Evolutionary conservation across 2,888 invertebrate genomes (phyloP), one percentile per base, ranked within the genome.

Genomic region (Villa cingulata): DNA sequence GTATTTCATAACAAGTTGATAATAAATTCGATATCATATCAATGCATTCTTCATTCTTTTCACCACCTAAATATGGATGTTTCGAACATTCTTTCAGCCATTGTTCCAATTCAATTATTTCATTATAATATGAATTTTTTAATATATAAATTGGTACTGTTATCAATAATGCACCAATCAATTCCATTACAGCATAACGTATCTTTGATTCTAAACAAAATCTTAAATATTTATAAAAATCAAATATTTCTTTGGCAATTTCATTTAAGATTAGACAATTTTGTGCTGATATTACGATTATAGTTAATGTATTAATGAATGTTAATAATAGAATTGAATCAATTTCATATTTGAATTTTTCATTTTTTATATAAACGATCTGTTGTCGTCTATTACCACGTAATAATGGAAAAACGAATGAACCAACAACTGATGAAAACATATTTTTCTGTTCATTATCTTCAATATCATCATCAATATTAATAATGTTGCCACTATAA

Each of bases 381-480:
- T 78, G 77, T 38, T 75, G 74, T 36, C 72, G 71, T 0, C 78
- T 78, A 53, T 79, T 78, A 0, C 84, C 85, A 19, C 80, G 75
- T 1, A 88, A 63, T 2, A 89, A 64, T 0, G 89, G 86, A 61
- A 86, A 92, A 68, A 92, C 90, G 62, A 92, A 94, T 41, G 75
- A 74, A 2, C 86, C 83, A 0, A 83, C 85, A 0, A 85, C 80
- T 0, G 76, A 67, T 0, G 82, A 75, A 63, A 91, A 91, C 43
- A 72, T 72, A 66, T 89, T 91, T 32, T 68, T 0, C 69, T 71
- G 69, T 0, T 72, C 55, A 32, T 6, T 20, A 27, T 27, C 10
- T 6, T 27, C 27, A 27, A 6, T 27, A n/a, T n/a, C n/a, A n/a
- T n/a, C n/a, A n/a, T n/a, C 10, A 20, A 17, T 43, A 70, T 70